Base-by-base conservation (phyloP, 2,113 vertebrate genomes). In the Vulpes ferrilata region DNA sequence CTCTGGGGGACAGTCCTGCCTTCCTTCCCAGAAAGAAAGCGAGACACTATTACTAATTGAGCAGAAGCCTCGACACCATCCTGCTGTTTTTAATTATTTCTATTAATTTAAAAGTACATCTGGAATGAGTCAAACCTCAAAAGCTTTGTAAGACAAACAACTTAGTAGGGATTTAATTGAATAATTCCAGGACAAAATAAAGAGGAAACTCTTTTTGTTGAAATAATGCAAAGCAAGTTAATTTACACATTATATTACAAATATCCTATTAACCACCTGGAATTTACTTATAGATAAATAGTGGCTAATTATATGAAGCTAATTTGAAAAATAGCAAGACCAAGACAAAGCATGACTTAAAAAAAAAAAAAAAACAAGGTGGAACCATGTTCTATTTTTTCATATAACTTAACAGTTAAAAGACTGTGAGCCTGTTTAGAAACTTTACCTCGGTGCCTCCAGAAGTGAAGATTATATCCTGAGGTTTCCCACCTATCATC, bases 371-470 rank as follows among this genome's bases (percentile, higher is more conserved):
- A 64, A 0, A 25, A 4, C 48, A 9, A 38, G 74, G 60, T 3
- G 74, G 30, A 51, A 7, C 5, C 65, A 38, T 9, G 12, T 35
- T 35, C 43, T n/a, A 0, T 2, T 7, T 53, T n/a, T 4, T 7
- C 43, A 27, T 5, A 4, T 11, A 8, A 9, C 4, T 59, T 8
- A 4, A 4, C 6, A 30, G 20, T 0, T 20, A 15, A 9, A 22
- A n/a, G 62, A 17, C 16, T 0, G 11, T 0, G 7, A 67, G 62
- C 2, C 38, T 11, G n/a, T 11, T 17, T 4, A 16, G 59, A 13
- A 17, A n/a, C 59, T 79, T 98, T 97, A 99, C 99, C 99, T 99
- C 99, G 0, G 99, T 99, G 97, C 99, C 99, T 25, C 99, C 99
- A 0, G 99, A 99, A 4, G 99, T 99, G 95, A 99, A 99, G 98